Conservation (phyloP, 2,797 vertebrate genomes). For the Lates japonicus region DNA sequence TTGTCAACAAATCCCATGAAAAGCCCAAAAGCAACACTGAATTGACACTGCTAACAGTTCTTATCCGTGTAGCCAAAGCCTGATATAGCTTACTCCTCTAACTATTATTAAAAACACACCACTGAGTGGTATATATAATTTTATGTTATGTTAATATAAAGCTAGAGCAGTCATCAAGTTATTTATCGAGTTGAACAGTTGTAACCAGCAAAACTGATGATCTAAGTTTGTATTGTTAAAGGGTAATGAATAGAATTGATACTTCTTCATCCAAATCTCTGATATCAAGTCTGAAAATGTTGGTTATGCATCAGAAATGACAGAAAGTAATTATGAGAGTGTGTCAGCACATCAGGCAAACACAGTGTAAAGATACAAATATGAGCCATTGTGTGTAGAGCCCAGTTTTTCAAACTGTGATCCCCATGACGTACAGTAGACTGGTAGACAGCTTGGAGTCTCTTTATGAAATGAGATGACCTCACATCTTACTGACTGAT, state of each 20-base stretch:
- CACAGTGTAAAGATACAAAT: background rate
- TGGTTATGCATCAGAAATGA: background rate
- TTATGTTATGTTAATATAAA: background rate
- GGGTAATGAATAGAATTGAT: no score
- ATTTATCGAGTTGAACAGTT: background rate
- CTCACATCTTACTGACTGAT: slow-evolving; percentile 71
- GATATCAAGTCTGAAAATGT: background rate
- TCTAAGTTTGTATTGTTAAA: background rate
- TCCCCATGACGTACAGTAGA: slow-evolving; percentile 17
- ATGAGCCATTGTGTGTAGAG: background rate
- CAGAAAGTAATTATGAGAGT: background rate
- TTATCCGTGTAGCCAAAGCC: background rate
- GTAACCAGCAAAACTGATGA: background rate
- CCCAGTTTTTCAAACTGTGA: background rate
- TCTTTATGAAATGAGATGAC: slow-evolving; percentile 67
- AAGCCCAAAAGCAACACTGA: background rate
- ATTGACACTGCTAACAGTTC: background rate
- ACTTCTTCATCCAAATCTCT: no score
- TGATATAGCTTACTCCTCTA: background rate
- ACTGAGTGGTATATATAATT: background rate
- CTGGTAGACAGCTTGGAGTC: slow-evolving; percentile 49
- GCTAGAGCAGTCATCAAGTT: no score
- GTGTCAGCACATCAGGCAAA: background rate
- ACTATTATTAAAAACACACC: background rate
- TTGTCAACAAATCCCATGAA: no score